Conservation (phyloP, 2,113 vertebrate species). For the Dromas ardeola region DNA sequence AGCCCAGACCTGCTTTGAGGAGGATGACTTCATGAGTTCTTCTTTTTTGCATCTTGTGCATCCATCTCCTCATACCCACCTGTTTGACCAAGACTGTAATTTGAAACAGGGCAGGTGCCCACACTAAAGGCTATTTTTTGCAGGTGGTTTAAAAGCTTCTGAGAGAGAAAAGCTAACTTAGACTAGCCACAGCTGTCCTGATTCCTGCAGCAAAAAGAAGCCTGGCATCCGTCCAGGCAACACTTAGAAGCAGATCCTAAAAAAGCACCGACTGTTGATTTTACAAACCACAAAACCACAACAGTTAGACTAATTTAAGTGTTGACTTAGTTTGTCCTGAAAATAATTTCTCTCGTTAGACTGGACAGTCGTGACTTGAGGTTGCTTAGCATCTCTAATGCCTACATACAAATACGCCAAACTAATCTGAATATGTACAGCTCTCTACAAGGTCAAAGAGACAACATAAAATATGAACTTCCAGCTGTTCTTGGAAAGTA, state of each 20-base stretch:
- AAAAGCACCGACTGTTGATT: neutral
- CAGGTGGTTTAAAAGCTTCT: neutral
- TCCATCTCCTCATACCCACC: neutral
- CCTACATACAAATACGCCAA: neutral
- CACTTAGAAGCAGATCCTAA: neutral
- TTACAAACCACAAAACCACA: neutral
- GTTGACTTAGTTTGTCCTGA: neutral
- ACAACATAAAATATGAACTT: constrained; percentile 34
- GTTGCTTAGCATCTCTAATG: constrained; percentile 25
- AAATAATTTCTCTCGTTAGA: constrained; percentile 31
- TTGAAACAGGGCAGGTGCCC: neutral
- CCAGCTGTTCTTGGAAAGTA: constrained; percentile 29
- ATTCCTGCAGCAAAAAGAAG: neutral
- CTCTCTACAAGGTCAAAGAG: constrained; percentile 42
- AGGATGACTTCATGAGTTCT: neutral
- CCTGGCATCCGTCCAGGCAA: neutral
- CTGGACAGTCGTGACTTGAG: neutral
- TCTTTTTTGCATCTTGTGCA: neutral
- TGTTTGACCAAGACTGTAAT: neutral
- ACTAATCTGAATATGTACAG: constrained; percentile 18
- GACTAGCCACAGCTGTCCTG: neutral
- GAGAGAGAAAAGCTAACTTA: neutral
- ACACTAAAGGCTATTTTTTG: neutral
- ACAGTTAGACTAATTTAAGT: constrained; percentile 9
- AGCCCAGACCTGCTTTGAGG: neutral